Conservation (phyloP, 1,140 invertebrate species). For the Temnothorax curvispinosus region DNA sequence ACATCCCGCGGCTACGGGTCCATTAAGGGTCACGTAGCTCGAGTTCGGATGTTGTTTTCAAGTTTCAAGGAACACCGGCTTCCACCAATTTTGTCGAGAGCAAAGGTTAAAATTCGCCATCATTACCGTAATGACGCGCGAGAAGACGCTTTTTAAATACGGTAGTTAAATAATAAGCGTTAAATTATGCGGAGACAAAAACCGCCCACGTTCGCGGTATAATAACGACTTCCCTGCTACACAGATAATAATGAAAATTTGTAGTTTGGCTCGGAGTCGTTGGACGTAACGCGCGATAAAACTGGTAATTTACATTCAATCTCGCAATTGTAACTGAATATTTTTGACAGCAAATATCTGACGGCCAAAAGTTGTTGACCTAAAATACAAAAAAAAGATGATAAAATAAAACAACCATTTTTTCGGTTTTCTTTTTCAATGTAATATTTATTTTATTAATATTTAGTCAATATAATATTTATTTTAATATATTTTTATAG, state of each 20-base stretch:
- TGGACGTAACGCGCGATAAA: background rate
- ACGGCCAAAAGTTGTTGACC: background rate
- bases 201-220: background rate
- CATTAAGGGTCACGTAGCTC: slow-evolving; percentile 32
- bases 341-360: background rate
- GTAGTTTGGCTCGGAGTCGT: background rate
- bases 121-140: slow-evolving; percentile 30
- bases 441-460: no score
- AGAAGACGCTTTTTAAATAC: slow-evolving; percentile 29
- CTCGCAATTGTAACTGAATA: slow-evolving; percentile 5
- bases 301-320: background rate
- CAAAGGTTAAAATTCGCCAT: slow-evolving; percentile 45
- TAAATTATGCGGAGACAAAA: slow-evolving; percentile 44
- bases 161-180: slow-evolving; percentile 31
- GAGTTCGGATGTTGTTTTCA: slow-evolving; percentile 31
- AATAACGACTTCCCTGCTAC: background rate
- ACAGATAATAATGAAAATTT: slow-evolving; percentile 27
- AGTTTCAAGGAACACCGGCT: background rate
- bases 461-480: no score
- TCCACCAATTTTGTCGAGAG: background rate
- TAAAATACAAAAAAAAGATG: background rate
- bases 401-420: background rate
- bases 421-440: background rate
- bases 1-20: slow-evolving; percentile 39
- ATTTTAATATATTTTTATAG: background rate